A percentile compares a stretch with the other conserved stretches of the same genome.
Conservation (phyloP, 2,113 vertebrate genomes). For the Mesitornis unicolor region DNA sequence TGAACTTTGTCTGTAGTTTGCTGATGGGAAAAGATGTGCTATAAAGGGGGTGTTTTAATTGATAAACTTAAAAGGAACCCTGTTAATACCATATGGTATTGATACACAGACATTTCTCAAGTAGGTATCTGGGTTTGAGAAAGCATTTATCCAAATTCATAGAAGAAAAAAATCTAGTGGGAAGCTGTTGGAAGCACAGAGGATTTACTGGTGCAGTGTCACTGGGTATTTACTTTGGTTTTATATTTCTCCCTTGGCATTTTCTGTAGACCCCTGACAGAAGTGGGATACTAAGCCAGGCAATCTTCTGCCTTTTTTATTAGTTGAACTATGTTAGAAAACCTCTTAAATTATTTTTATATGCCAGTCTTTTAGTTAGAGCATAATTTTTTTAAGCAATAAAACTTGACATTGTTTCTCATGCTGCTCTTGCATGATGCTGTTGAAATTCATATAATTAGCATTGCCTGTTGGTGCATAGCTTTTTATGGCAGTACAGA, state of each 20-base stretch:
- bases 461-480: neutral
- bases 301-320: neutral
- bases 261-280: neutral
- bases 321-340: neutral
- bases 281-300: neutral
- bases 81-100: fast-evolving
- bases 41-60: neutral
- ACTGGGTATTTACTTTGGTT: neutral
- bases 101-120: neutral
- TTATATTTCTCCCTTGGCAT: neutral
- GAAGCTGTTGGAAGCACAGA: neutral
- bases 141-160: neutral
- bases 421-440: neutral
- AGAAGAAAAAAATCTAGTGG: neutral
- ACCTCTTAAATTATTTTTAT: neutral
- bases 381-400: neutral
- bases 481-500: neutral
- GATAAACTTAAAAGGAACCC: neutral
- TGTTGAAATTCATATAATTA: neutral
- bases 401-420: neutral
- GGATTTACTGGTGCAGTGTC: neutral
- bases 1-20: neutral
- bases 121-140: neutral
- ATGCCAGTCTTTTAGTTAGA: neutral
- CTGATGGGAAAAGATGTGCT: neutral